Percentiles rank a stretch among this genome's conserved stretches.
These are phyloP conservation scores for Hyperoplus immaculatus DNA, from an alignment of 2,797 vertebrate genomes.

Conservation along the genomic window DNA sequence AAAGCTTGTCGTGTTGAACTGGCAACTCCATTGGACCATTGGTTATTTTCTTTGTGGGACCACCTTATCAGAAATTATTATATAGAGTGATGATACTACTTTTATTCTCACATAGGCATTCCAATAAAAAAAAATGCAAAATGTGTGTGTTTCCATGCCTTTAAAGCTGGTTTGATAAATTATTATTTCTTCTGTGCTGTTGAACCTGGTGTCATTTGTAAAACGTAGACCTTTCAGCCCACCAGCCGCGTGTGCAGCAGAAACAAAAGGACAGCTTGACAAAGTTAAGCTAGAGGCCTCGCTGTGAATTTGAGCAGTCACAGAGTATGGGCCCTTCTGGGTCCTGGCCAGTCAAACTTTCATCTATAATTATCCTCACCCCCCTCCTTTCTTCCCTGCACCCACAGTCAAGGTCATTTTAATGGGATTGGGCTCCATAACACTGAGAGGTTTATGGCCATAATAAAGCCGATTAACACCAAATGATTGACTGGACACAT, in stretches of 20 bases:
- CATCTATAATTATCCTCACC: conserved; percentile 75
- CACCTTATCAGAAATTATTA: neutral
- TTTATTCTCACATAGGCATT: neutral
- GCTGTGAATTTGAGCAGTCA: conserved; percentile 60
- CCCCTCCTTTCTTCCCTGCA: conserved; percentile 60
- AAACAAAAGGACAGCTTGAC: conserved; percentile 33
- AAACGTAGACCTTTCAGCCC: conserved; percentile 13
- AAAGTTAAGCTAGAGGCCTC: conserved; percentile 50
- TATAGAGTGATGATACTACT: neutral
- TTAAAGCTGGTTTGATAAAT: conserved; percentile 6
- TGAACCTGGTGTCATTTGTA: neutral
- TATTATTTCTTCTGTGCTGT: neutral
- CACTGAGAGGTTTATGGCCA: conserved; percentile 81
- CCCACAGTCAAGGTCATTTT: conserved; percentile 84
- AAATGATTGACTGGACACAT: conserved; percentile 75
- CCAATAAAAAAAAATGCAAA: conserved; percentile 12
- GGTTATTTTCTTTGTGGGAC: neutral
- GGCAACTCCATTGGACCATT: neutral
- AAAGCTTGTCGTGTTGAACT: neutral
- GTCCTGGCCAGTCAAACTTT: conserved; percentile 65
- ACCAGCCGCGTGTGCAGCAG: conserved; percentile 4
- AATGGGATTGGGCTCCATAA: conserved; percentile 83
- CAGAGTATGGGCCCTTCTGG: conserved; percentile 61
- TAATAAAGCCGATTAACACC: conserved; percentile 86
- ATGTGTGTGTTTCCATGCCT: neutral